Base-by-base conservation (phyloP, 1,140 invertebrate species). In the Apolygus lucorum region DNA sequence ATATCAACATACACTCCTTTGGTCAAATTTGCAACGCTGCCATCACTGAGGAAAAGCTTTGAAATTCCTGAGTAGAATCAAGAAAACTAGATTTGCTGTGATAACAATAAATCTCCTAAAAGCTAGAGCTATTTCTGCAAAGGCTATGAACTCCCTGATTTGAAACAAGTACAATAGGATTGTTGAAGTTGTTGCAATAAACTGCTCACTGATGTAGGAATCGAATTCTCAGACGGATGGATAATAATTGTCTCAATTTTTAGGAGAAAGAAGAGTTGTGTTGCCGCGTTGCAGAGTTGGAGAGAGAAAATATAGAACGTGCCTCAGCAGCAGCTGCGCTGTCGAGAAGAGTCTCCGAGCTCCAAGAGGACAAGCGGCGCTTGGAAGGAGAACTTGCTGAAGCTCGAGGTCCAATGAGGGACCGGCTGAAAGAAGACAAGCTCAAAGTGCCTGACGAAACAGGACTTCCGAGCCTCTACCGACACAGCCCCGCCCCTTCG, bases 311-410 rank as follows among this genome's bases (percentile, higher is more conserved):
- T 26, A 27, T 64, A 11, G 63, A 27, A 27, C 13, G 63, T 8
- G 63, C 63, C 27, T 26, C 24, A 14, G 63, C 24, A 8, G 24
- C 24, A 8, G 63, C 24, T 8, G 28, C 28, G 4, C 24, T 64
- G 2, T 64, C 63, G 2, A 64, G 63, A 28, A 26, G 63, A 64
- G 63, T 64, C 8, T 64, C 63, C 8, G 63, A 64, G 13, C 63
- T 64, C 27, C 24, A 27, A 64, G 63, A 64, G 24, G 63, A 64
- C 25, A 64, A 64, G 22, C 24, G 28, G 2, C 24, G 63, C 2
- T 22, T 64, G 25, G 25, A 64, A 28, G 28, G 25, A 2, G 28
- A 64, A 59, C 22, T 59, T 8, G 54, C 54, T 21, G 54, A 59
- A 59, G 54, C 54, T 4, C 8, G 22, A 24, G 54, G 54, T 4